Evolutionary conservation across 2,797 vertebrate species (phyloP), one percentile per base, ranked within the genome.

Genomic region (Melanotaenia trifasciata): DNA sequence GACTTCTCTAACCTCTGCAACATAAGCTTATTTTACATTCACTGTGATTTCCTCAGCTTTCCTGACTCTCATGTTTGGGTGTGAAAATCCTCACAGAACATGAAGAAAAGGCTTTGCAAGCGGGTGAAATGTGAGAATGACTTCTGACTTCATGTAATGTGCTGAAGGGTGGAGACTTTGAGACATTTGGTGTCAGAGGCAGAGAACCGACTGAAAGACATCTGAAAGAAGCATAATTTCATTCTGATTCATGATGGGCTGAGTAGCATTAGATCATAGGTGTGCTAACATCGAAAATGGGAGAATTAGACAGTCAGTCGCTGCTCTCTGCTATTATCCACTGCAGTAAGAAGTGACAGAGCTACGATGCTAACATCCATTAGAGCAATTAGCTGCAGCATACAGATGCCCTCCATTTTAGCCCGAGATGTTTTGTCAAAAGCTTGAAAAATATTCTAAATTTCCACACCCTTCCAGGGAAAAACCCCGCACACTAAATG

Each of bases 121-220:
- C 56, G 63, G 74, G 67, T 64, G 30, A 79, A 76, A 70, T 30
- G 78, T 76, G 77, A 74, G 72, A 88, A 80, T 38, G 16, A 12
- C 79, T 81, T 71, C 64, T 60, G 68, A 80, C 79, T 83, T 74
- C 69, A 64, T 24, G 43, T 70, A 74, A 77, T 57, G 77, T 50
- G 66, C 32, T 67, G 45, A 85, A 79, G 57, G 67, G 69, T 18
- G 64, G 69, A 76, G 69, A 64, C 70, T 67, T 75, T 64, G 56
- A 79, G 59, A 76, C 72, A 20, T 62, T 56, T 64, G 65, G 72
- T 61, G 78, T 67, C 79, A 75, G 84, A 76, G 78, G 74, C 74
- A 47, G 84, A 86, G 71, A 64, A 72, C 69, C 66, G 58, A 78
- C 83, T 87, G 89, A 87, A 88, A 85, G 83, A 88, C 47, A 69